phyloP scores from a whole-genome alignment of 53 echinoderm and acorn worm species.

The Patiria pectinifera region DNA sequence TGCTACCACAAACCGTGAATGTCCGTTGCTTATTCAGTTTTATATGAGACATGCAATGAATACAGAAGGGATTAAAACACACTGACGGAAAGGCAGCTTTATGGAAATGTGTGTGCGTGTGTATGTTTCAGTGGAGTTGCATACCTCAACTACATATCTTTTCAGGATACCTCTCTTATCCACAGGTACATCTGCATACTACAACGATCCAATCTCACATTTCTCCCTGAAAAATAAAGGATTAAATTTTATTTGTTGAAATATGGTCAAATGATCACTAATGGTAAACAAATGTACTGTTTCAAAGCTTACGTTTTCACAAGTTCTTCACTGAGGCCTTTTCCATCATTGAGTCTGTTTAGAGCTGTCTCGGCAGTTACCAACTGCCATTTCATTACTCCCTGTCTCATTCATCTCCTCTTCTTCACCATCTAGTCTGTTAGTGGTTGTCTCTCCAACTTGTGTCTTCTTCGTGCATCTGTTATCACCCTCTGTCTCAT shows the following conservation, averaged over 20 bases:
- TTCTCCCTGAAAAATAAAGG: constrained; percentile 29
- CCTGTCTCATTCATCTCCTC: not conserved
- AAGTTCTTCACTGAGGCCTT: no score
- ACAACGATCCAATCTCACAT: constrained; percentile 31
- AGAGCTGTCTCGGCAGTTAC: not conserved
- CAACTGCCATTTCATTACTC: not conserved
- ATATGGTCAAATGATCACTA: not conserved
- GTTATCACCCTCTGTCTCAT: not conserved
- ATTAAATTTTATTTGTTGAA: not conserved
- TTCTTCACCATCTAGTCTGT: not conserved
- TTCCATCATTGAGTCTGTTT: no score
- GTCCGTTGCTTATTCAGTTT: no score
- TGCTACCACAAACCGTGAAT: not conserved
- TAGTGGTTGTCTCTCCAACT: not conserved
- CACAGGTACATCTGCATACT: constrained; percentile 35
- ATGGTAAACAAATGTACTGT: not conserved
- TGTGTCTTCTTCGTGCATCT: not conserved
- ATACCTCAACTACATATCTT: constrained; percentile 1
- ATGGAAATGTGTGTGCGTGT: not conserved
- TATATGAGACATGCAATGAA: not conserved
- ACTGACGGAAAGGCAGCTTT: constrained; percentile 5
- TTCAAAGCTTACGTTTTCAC: not conserved
- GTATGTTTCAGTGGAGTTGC: not conserved
- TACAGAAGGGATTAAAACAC: constrained; percentile 2
- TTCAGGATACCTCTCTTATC: not conserved